Conservation (phyloP, 2,113 vertebrate genomes). For the Panthera tigris region DNA sequence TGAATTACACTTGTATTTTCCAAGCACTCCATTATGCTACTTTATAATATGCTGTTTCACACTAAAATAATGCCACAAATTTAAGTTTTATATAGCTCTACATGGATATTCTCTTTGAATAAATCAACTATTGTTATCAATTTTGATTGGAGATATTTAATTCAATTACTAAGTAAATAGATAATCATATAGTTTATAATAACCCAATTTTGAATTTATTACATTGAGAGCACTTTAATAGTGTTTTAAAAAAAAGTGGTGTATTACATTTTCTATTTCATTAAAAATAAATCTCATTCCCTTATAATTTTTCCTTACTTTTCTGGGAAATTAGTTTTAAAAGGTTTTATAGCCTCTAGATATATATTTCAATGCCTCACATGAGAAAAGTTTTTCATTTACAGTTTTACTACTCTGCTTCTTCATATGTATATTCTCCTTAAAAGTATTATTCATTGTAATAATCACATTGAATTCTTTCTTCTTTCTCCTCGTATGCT, state of each 20-base stretch:
- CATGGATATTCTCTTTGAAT: neutral
- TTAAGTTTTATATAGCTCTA: neutral
- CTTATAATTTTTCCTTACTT: neutral
- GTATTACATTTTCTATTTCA: slow-evolving; percentile 29
- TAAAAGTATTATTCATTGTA: neutral
- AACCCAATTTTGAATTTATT: neutral
- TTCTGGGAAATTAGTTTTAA: slow-evolving; percentile 39
- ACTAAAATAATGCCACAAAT: neutral
- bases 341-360: neutral
- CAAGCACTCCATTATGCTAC: neutral
- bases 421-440: neutral
- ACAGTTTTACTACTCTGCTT: neutral
- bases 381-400: slow-evolving; percentile 33
- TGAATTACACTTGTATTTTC: neutral
- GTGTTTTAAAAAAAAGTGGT: neutral
- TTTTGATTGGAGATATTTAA: slow-evolving; percentile 51
- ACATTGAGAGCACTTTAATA: neutral
- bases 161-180: slow-evolving; percentile 34
- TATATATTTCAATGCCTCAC: neutral
- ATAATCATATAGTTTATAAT: slow-evolving; percentile 32
- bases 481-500: neutral
- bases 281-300: neutral
- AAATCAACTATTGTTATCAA: slow-evolving; percentile 14
- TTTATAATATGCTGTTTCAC: slow-evolving; percentile 36
- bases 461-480: neutral